phyloP scores from a whole-genome alignment of 92 coral and sea anemone species.

The Siderastrea siderea region DNA sequence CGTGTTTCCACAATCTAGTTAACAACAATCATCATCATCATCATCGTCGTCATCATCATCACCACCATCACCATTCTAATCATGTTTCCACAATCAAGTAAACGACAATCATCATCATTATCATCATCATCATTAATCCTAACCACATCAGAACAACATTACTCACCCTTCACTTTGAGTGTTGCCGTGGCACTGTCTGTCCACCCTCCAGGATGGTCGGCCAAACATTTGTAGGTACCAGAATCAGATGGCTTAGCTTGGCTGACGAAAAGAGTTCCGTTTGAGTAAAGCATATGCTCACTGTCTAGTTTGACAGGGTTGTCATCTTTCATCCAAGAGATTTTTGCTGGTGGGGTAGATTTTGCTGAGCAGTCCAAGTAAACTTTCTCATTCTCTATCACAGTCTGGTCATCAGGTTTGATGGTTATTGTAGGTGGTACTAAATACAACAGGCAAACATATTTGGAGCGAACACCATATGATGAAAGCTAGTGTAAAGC shows the following conservation, averaged over 20 bases:
- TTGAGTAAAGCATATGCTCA: conserved; percentile 9
- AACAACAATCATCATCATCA: too few relatives aligned
- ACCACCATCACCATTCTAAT: too few relatives aligned
- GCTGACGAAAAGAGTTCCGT: conserved; percentile 69
- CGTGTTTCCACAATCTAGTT: too few relatives aligned
- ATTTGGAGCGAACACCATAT: too few relatives aligned
- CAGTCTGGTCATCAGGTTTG: conserved; percentile 51
- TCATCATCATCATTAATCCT: too few relatives aligned
- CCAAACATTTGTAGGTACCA: conserved; percentile 75
- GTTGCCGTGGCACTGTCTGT: conserved; percentile 54
- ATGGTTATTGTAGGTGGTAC: conserved; percentile 68
- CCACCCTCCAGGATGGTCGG: conserved; percentile 47
- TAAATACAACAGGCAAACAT: neutral
- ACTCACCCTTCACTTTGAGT: conserved; percentile 80
- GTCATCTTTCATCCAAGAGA: conserved; percentile 72
- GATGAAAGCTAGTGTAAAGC: too few relatives aligned
- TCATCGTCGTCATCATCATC: too few relatives aligned
- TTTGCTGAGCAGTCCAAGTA: conserved; percentile 66
- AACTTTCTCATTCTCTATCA: conserved; percentile 66
- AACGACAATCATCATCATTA: too few relatives aligned
- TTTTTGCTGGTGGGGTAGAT: conserved; percentile 64
- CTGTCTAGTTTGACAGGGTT: conserved; percentile 21
- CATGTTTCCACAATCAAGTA: too few relatives aligned
- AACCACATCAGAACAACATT: neutral
- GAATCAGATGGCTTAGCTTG: conserved; percentile 30